These are phyloP conservation scores for Triops longicaudatus DNA, from an alignment of 1,140 invertebrate genomes.

Conservation along the genomic window DNA sequence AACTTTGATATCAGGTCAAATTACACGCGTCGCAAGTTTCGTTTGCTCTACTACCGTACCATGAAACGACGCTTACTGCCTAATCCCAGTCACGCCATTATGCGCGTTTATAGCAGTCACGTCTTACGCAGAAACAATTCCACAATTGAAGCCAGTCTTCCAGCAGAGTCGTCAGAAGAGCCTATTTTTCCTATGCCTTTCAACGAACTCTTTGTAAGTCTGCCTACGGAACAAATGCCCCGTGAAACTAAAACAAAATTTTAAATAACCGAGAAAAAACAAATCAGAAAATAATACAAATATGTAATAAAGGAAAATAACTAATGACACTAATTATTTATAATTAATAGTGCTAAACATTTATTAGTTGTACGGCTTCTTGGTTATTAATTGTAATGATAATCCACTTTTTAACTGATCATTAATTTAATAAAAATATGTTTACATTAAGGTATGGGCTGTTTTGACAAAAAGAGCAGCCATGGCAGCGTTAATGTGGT, in stretches of 20 bases:
- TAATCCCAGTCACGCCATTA: neutral
- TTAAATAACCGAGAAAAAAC: no score
- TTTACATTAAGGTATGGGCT: slow-evolving; percentile 69
- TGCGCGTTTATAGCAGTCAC: neutral
- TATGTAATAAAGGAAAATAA: no score
- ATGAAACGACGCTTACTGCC: slow-evolving; percentile 17
- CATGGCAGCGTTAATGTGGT: slow-evolving; percentile 95
- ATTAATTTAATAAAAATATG: no score
- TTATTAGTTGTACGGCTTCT: no score
- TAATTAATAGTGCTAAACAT: no score
- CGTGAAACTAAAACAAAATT: no score
- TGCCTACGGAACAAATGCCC: neutral
- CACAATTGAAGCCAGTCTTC: neutral
- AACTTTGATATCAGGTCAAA: neutral
- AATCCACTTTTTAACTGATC: no score
- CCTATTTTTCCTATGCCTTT: slow-evolving; percentile 6
- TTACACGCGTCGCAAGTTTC: slow-evolving; percentile 27
- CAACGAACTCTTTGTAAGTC: slow-evolving; percentile 18
- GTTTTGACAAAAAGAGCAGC: slow-evolving; percentile 90
- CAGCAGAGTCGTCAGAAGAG: neutral
- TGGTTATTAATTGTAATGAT: no score
- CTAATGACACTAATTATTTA: no score
- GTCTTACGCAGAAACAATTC: neutral
- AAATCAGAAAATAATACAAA: no score
- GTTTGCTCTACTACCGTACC: slow-evolving; percentile 13